Evolutionary conservation across 92 coral and sea anemone genomes (phyloP).

Genomic region (Palythoa heliodiscus): DNA sequence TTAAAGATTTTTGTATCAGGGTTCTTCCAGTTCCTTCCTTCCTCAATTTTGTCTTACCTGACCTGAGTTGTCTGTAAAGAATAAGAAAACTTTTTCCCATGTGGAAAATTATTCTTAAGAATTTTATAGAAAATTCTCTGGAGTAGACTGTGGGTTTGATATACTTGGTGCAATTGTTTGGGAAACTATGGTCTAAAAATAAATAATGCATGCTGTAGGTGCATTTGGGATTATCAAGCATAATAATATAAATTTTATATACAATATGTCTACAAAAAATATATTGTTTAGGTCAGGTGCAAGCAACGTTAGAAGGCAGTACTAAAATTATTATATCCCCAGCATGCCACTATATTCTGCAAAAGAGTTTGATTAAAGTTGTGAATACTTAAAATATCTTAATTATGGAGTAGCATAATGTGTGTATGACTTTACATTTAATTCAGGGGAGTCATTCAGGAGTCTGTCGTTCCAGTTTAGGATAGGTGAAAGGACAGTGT

Average conservation of each 20-base stretch:
- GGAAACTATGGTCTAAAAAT: not conserved
- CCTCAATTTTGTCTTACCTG: not conserved
- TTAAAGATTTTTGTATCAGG: not conserved
- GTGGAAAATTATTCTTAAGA: not conserved
- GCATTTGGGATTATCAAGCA: not conserved
- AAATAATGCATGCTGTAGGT: conserved; percentile 1
- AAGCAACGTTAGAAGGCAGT: not conserved
- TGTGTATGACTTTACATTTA: not conserved
- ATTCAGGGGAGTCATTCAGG: conserved; percentile 7
- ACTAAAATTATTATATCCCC: not conserved
- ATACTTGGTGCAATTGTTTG: not conserved
- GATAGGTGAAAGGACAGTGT: not conserved
- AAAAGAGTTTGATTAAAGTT: not conserved
- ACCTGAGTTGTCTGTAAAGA: not conserved
- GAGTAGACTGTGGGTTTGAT: conserved; percentile 2
- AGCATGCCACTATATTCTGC: not conserved
- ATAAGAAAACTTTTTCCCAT: not conserved
- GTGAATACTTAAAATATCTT: not conserved
- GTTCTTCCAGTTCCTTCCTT: not conserved
- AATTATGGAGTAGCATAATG: conserved; percentile 17
- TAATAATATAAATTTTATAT: too few species aligned
- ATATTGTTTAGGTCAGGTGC: not conserved
- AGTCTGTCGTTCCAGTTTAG: conserved; percentile 3
- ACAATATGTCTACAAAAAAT: not conserved
- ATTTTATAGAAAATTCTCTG: not conserved